These are phyloP conservation scores for Synanthedon tipuliformis DNA, from an alignment of 2,888 invertebrate species.

Conservation along the genomic window DNA sequence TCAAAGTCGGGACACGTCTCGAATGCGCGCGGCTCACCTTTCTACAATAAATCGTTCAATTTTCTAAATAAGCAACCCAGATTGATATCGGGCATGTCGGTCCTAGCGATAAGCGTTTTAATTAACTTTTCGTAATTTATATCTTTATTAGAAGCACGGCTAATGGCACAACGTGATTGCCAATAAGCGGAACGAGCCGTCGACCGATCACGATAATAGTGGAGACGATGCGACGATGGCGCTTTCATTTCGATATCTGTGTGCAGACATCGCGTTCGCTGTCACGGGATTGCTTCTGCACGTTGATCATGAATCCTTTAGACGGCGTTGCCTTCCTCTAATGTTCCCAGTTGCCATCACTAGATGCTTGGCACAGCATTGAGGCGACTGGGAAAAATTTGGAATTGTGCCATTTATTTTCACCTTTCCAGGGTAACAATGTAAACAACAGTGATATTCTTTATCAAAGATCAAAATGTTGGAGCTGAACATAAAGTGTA, in stretches of 20 bases:
- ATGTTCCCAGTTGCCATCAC: no score
- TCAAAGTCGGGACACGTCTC: constrained; percentile 25
- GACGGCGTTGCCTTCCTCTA: no score
- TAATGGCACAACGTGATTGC: constrained; percentile 52
- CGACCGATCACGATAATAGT: constrained; percentile 40
- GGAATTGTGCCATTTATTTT: no score
- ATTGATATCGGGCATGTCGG: constrained; percentile 26
- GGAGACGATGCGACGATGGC: constrained; percentile 13
- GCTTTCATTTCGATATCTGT: constrained; percentile 29
- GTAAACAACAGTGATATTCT: no score
- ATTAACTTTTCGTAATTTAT: constrained; percentile 66
- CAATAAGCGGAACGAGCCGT: constrained; percentile 28
- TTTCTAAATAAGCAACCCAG: constrained; percentile 32
- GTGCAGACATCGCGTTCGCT: constrained; percentile 26
- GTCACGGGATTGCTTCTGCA: constrained; percentile 20
- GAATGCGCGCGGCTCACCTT: constrained; percentile 14
- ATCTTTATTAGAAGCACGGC: constrained; percentile 54
- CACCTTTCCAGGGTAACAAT: no score
- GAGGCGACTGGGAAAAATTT: no score
- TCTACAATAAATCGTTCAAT: constrained; percentile 53
- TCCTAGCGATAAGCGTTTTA: constrained; percentile 52
- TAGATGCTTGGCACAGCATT: no score
- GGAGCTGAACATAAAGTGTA: no score
- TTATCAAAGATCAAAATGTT: no score
- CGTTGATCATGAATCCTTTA: constrained; percentile 13